phyloP scores from a whole-genome alignment of 2,113 vertebrate genomes.

The Phaethon lepturus region DNA sequence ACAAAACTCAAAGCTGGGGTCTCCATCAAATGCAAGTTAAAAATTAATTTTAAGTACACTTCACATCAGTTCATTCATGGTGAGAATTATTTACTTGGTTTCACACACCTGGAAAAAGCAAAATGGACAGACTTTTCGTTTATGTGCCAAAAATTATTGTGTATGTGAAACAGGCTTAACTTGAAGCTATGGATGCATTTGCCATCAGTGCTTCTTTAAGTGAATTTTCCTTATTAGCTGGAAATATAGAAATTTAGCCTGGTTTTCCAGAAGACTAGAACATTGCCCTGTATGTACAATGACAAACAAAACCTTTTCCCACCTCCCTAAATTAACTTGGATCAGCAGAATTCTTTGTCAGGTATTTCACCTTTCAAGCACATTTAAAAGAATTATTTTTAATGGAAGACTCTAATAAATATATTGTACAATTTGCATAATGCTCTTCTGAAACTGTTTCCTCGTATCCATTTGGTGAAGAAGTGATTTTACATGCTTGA shows the following conservation, averaged over 20 bases:
- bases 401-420: neutral
- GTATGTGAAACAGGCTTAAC: neutral
- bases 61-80: neutral
- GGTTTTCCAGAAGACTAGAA: neutral
- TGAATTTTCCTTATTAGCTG: neutral
- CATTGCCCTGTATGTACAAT: neutral
- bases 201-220: neutral
- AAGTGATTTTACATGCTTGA: neutral
- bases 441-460: neutral
- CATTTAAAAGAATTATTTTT: neutral
- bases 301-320: neutral
- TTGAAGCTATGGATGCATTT: neutral
- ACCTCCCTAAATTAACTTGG: neutral
- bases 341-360: neutral
- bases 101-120: neutral
- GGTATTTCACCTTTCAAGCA: neutral
- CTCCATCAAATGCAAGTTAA: neutral
- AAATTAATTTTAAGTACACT: neutral
- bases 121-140: neutral
- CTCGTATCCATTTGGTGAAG: neutral
- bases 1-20: neutral
- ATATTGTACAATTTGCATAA: neutral
- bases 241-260: neutral
- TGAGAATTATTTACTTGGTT: neutral
- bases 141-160: neutral